Conservation (phyloP, 2,888 invertebrate species). For the Drosophila paramelanica region DNA sequence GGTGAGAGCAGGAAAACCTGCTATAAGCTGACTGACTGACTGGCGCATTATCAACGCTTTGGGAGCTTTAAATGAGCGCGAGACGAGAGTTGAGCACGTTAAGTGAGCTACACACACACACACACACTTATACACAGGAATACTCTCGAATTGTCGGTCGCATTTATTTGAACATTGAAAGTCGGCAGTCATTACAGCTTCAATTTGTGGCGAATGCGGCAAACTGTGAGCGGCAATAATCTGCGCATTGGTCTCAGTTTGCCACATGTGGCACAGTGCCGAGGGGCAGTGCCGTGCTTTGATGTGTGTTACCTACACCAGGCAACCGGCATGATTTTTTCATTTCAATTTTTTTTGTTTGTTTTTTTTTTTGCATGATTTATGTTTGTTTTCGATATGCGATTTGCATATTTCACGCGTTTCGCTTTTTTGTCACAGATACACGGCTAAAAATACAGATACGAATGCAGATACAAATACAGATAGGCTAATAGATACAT, state of each 20-base stretch:
- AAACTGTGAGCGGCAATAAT: slow-evolving; percentile 58
- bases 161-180: slow-evolving; percentile 78
- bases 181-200: slow-evolving; percentile 75
- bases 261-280: slow-evolving; percentile 70
- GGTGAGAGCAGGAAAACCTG: slow-evolving; percentile 60
- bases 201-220: slow-evolving; percentile 71
- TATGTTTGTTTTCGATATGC: slow-evolving; percentile 72
- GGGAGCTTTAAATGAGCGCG: slow-evolving; percentile 71
- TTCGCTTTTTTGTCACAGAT: slow-evolving; percentile 57
- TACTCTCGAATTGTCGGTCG: slow-evolving; percentile 55
- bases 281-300: slow-evolving; percentile 10
- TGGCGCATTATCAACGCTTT: slow-evolving; percentile 71
- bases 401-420: slow-evolving; percentile 79
- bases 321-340: not conserved
- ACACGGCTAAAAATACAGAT: slow-evolving; percentile 38
- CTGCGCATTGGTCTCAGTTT: slow-evolving; percentile 65
- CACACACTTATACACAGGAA: slow-evolving; percentile 17
- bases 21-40: slow-evolving; percentile 60
- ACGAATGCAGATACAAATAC: slow-evolving; percentile 22
- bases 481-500: slow-evolving; percentile 19
- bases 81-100: slow-evolving; percentile 66
- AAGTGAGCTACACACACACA: slow-evolving; percentile 59
- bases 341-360: not conserved
- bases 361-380: slow-evolving; percentile 54
- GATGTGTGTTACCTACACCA: slow-evolving; percentile 24